Evolutionary conservation across 2,113 vertebrate species (phyloP).

Genomic region (Furnarius figulus): DNA sequence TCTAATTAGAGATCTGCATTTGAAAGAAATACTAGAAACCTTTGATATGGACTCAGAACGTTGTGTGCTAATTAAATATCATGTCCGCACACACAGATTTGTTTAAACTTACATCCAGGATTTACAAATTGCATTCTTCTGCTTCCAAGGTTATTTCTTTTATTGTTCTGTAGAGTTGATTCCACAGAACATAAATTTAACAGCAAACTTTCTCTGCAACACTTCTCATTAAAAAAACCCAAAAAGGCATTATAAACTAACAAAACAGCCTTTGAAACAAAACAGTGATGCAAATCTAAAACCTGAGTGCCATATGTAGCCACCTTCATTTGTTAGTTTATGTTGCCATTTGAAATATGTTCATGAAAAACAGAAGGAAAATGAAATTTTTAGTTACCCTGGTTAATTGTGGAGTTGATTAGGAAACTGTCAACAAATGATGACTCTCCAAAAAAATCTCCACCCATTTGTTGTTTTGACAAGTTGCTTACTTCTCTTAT

Average conservation of each 20-base stretch:
- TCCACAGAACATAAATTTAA: neutral
- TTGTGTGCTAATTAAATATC: neutral
- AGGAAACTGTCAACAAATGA: neutral
- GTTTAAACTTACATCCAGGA: neutral
- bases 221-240: neutral
- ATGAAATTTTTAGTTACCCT: neutral
- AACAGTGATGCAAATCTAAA: neutral
- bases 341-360: neutral
- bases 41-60: neutral
- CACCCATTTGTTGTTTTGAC: neutral
- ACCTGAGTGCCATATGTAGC: neutral
- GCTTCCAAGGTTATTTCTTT: neutral
- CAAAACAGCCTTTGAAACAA: neutral
- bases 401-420: neutral
- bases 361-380: neutral
- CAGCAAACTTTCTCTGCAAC: neutral
- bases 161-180: neutral
- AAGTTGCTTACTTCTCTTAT: neutral
- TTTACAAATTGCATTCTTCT: rapidly evolving
- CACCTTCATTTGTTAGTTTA: neutral
- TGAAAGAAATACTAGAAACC: neutral
- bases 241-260: neutral
- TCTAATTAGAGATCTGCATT: neutral
- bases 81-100: neutral
- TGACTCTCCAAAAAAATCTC: neutral